A percentile compares a stretch with the other conserved stretches of the same genome.
Conservation (phyloP, 30 jellyfish, hydroid and myxozoan species). For the Rhopilema esculentum region DNA sequence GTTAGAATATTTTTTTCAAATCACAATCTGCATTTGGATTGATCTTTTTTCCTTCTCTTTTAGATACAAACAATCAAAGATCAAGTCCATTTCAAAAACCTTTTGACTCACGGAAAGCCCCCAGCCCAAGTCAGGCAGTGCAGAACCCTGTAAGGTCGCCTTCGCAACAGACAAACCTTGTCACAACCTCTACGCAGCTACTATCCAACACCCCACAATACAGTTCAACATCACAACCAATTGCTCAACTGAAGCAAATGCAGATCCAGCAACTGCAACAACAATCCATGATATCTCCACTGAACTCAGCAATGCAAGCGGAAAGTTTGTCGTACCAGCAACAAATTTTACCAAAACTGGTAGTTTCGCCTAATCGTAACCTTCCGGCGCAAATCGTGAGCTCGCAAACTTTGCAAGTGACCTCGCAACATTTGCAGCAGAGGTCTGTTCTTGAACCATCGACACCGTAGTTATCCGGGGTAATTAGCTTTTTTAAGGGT, state of each 20-base stretch:
- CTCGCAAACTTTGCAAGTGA: slow-evolving; percentile 57
- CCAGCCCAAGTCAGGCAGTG: slow-evolving; percentile 31
- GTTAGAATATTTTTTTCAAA: too few species aligned
- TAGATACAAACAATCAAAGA: slow-evolving; percentile 39
- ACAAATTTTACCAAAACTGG: slow-evolving; percentile 65
- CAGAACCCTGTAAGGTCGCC: slow-evolving; percentile 63
- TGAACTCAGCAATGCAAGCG: slow-evolving; percentile 62
- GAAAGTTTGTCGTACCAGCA: slow-evolving; percentile 60
- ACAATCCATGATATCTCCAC: slow-evolving; percentile 66
- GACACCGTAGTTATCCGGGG: slow-evolving; percentile 39
- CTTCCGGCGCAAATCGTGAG: slow-evolving; percentile 47
- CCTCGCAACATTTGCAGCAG: slow-evolving; percentile 46
- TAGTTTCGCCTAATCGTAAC: slow-evolving; percentile 63
- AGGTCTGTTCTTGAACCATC: slow-evolving; percentile 62
- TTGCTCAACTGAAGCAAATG: slow-evolving; percentile 45
- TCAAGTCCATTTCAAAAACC: slow-evolving; percentile 58
- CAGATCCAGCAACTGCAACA: slow-evolving; percentile 63
- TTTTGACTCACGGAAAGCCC: slow-evolving; percentile 45
- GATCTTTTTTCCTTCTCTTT: neutral
- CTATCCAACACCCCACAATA: slow-evolving; percentile 39
- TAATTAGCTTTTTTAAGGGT: slow-evolving; percentile 14
- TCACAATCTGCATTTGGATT: too few species aligned
- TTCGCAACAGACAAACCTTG: slow-evolving; percentile 42
- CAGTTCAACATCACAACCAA: slow-evolving; percentile 63
- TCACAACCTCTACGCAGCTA: slow-evolving; percentile 38